Evolutionary conservation across 2,888 invertebrate genomes (phyloP), one percentile per base, ranked within the genome.

Genomic region (Amblyjoppa fuscipennis): DNA sequence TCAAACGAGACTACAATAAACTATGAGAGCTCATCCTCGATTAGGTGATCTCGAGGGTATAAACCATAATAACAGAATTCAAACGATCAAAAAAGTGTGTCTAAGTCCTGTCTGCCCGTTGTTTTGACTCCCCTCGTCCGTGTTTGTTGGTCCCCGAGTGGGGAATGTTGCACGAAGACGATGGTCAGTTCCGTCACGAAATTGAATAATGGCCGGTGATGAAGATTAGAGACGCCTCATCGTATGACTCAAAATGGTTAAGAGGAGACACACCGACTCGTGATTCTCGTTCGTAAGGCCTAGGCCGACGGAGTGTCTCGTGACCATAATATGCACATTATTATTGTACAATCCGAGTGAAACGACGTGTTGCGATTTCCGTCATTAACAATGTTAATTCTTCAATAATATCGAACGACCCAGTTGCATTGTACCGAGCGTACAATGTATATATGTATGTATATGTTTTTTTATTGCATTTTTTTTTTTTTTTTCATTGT

Each of bases 211-310:
- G 76, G 38, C 75, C 66, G 11, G 13, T 83, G 70, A 70, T 38
- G 56, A 28, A 68, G 61, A 85, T 82, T 80, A 85, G 75, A 34
- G 74, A 84, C 79, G 70, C 79, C 79, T 82, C 79, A 41, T 82
- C 66, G 73, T 45, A 76, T 82, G 81, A 84, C 86, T 86, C 86
- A 86, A 86, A 86, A 84, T 84, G 71, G 68, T 86, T 84, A 82
- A 84, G 78, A 73, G 81, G 45, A 49, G 45, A 49, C 45, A n/a
- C 64, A 31, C 16, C 31, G 16, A 16, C 31, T 34, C 31, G 64
- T 34, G 64, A 64, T 64, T 64, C 64, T 64, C 64, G 64, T 34
- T 64, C 34, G 64, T 16, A 64, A 13, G 45, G 28, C 59, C 59
- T 59, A 34, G 64, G n/a, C 16, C 31, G 53, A 56, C 20, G 20